Percentiles rank a stretch among this genome's conserved stretches.
Conservation (phyloP, 2,797 vertebrate genomes). For the Monodelphis domestica region DNA sequence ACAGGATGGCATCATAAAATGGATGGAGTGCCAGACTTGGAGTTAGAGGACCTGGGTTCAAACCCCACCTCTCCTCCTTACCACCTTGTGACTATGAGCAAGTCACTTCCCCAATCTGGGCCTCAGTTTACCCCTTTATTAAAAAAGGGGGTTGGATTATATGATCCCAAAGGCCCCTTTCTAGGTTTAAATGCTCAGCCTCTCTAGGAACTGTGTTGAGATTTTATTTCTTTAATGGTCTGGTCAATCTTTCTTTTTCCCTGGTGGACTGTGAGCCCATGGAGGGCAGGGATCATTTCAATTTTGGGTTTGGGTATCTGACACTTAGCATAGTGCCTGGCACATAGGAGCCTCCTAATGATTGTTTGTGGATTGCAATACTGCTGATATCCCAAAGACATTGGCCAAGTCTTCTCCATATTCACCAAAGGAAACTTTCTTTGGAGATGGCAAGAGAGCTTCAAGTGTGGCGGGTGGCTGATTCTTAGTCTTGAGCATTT, state of each 20-base stretch:
- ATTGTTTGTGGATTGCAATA: neutral
- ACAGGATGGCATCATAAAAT: neutral
- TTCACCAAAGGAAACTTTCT: neutral
- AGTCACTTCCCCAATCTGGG: neutral
- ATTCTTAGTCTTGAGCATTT: neutral
- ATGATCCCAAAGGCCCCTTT: neutral
- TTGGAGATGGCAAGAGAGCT: accelerated
- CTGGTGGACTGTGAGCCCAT: neutral
- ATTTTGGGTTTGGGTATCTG: neutral
- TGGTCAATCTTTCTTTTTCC: neutral
- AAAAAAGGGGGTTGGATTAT: neutral
- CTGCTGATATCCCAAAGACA: neutral
- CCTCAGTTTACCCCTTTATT: no score
- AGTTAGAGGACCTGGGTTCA: neutral
- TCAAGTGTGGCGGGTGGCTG: no score
- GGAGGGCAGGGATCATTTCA: neutral
- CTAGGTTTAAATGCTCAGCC: neutral
- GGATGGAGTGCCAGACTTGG: neutral
- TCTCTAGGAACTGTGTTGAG: neutral
- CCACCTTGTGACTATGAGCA: no score
- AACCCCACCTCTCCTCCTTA: neutral
- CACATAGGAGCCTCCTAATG: neutral
- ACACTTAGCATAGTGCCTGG: neutral
- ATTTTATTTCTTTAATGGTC: neutral
- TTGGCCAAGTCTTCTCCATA: neutral